Base-by-base conservation (phyloP, 2,797 vertebrate genomes). In the Enteromius anoplus region DNA sequence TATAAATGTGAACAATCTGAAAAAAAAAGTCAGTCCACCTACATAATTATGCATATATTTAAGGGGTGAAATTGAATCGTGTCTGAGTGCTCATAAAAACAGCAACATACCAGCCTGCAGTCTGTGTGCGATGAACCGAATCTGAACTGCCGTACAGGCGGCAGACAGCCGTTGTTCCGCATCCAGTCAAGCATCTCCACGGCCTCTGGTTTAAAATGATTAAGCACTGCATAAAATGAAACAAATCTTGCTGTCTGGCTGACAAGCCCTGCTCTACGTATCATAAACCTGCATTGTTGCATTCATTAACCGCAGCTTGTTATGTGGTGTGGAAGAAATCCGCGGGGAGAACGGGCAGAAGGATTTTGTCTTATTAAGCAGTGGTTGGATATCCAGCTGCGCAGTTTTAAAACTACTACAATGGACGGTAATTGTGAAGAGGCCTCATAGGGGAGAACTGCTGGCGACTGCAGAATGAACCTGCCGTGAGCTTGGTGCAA, bases 271-370 rank as follows among this genome's bases (percentile, higher is more conserved):
- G 72, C 81, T 58, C 37, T 5, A 64, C 0, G 3, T 29, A 49
- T 73, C 80, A 75, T 73, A 81, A 81, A 73, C 80, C 70, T 82
- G 72, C 49, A 82, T 55, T 37, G 72, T 45, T 58, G 81, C 81
- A 76, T 82, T 82, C 81, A 82, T 82, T 75, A 75, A 68, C 80
- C 4, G 3, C 23, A 47, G 72, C 72, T 75, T 82, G 81, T 82
- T 76, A 82, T 34, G 42, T 21, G 40, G 26, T 58, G 73, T 58
- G 26, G 65, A 34, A 42, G 49, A 23, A 51, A 47, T 82, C 47
- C 76, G 60, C 2, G 0, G n/a, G 45, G 70, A 55, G 60, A 65
- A 66, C 17, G 6, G 40, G 32, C n/a, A 29, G 23, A 42, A 40
- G 60, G 49, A 34, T 76, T 76, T 75, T 76, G 72, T 55, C 72